These are phyloP conservation scores for Cervus canadensis DNA, from an alignment of 2,113 vertebrate species.

Conservation along the genomic window DNA sequence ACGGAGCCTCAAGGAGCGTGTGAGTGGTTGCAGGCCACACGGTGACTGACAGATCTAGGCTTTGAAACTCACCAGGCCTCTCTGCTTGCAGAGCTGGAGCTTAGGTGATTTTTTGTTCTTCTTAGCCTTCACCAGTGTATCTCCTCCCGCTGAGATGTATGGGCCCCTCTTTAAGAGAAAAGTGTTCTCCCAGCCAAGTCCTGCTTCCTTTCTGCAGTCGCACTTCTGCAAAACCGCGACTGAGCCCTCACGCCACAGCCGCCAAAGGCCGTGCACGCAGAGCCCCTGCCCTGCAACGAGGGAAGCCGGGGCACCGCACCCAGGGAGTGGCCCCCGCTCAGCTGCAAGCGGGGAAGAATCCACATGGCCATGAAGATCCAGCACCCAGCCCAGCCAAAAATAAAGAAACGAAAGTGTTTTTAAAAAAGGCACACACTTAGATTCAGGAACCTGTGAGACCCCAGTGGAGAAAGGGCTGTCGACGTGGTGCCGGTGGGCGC, in stretches of 20 bases:
- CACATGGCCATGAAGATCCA: background rate
- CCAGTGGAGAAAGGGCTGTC: background rate
- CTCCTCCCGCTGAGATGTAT: background rate
- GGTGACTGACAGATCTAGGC: background rate
- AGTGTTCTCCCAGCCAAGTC: background rate
- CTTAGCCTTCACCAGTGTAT: background rate
- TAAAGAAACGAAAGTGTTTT: background rate
- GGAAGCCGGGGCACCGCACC: background rate
- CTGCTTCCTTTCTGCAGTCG: accelerated
- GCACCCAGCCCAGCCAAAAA: background rate
- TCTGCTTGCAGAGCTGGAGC: background rate
- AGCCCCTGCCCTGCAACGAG: background rate
- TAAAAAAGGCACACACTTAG: background rate
- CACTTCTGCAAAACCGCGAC: accelerated
- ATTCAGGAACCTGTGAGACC: background rate
- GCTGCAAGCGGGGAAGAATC: background rate
- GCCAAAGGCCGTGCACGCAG: accelerated
- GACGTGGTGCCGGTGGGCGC: accelerated
- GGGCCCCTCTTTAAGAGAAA: background rate
- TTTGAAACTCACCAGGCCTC: background rate
- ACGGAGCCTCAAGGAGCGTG: background rate
- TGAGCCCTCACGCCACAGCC: background rate
- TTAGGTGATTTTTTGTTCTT: background rate
- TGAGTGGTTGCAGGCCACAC: background rate
- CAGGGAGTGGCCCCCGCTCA: background rate